phyloP scores from a whole-genome alignment of 2,797 vertebrate genomes.

The Mycteria americana region DNA sequence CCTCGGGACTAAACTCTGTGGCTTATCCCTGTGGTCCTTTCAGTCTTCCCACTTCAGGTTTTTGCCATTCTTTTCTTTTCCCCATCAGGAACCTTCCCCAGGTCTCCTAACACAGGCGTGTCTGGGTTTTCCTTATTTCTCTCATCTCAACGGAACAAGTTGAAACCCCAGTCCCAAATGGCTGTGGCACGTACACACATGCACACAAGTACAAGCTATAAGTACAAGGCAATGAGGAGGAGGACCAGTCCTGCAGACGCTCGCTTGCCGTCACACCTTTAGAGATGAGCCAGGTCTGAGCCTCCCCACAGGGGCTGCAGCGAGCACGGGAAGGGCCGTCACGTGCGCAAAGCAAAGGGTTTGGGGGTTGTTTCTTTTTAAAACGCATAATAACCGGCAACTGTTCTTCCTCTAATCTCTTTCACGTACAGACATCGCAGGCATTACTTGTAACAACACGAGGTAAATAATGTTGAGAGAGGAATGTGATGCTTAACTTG shows the following conservation, averaged over 20 bases:
- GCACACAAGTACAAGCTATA: background rate
- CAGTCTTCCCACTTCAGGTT: background rate
- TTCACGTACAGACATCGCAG: background rate
- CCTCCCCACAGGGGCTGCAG: background rate
- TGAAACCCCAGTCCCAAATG: background rate
- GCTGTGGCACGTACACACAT: accelerated
- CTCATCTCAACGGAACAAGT: background rate
- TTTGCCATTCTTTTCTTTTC: background rate
- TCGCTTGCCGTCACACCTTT: background rate
- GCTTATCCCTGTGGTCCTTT: background rate
- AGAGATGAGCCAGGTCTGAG: background rate
- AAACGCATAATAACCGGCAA: background rate
- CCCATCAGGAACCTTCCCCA: background rate
- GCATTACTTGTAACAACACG: background rate
- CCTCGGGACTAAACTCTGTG: background rate
- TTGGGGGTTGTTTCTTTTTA: background rate
- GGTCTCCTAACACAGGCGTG: background rate
- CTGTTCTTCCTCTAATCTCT: background rate
- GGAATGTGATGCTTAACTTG: background rate
- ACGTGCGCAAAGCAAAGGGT: accelerated
- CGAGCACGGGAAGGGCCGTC: background rate
- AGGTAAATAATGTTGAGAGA: background rate
- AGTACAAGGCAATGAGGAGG: background rate
- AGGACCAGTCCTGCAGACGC: background rate
- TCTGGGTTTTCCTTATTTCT: background rate